Base-by-base conservation (phyloP, 2,888 invertebrate species). In the Lasioglossum figueresi region DNA sequence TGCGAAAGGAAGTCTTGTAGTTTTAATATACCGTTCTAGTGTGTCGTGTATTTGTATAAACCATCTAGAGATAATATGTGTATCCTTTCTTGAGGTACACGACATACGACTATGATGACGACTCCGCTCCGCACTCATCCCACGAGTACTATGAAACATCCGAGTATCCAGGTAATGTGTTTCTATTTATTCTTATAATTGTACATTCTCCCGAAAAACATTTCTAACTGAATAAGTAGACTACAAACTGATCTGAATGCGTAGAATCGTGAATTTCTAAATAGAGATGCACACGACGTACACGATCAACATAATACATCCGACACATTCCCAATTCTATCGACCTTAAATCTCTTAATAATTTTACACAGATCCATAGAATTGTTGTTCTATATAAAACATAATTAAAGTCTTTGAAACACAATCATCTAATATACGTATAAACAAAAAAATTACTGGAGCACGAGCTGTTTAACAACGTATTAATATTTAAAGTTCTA, bases 141-240 rank as follows among this genome's bases (percentile, higher is more conserved):
- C 95, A 95, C 86, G 95, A 95, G 90, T 96, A 96, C 92, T 95
- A 96, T 90, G 95, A 95, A 82, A 92, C 95, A 72, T 94, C 95
- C 52, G 95, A 95, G 86, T 95, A 95, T 92, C 94, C 95, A 92
- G 95, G 95, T 95, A 94, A 94, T 92, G 89, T 66, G 79, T 19
- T 79, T 19, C 34, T 34, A 71, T 78, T 80, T 48, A 10, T 34
- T 27, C 52, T 63, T 12, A 31, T 70, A 52, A 27, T 37, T 27
- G 70, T 52, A 83, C 75, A 40, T 79, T 74, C 27, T 6, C 76
- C 68, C 34, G 43, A 79, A n/a, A 68, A 68, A 80, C 74, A 74
- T 63, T 34, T 66, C 43, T 84, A 45, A 80, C 68, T 77, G 78
- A n/a, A 27, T 52, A 52, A 37, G n/a, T 48, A 52, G 27, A 48